Conservation (phyloP, 2,888 invertebrate species). For the Arctia plantaginis region DNA sequence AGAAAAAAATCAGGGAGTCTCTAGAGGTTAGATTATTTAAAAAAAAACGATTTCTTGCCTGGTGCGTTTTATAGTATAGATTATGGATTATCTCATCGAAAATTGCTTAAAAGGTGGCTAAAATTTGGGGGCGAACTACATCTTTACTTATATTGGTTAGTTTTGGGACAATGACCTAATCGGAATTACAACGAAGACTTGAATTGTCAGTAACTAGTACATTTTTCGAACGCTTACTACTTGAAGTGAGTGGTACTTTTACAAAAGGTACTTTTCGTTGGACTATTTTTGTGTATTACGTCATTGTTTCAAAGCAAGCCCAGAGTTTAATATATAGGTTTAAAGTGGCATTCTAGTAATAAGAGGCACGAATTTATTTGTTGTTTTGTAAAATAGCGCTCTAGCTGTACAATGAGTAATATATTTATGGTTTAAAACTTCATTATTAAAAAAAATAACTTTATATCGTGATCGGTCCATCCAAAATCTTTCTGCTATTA, state of each 20-base stretch:
- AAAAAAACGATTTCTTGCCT: conserved; percentile 79
- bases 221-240: not conserved
- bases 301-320: conserved; percentile 35
- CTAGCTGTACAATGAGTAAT: conserved; percentile 76
- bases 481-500: conserved; percentile 60
- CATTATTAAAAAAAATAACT: conserved; percentile 57
- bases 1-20: conserved; percentile 85
- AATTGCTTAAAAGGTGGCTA: conserved; percentile 55
- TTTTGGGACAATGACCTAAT: conserved; percentile 35
- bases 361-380: conserved; percentile 86
- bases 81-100: conserved; percentile 60
- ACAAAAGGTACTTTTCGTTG: not conserved
- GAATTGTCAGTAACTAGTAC: not conserved
- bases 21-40: conserved; percentile 72
- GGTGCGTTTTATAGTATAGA: conserved; percentile 73
- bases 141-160: conserved; percentile 46
- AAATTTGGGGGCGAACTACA: conserved; percentile 55
- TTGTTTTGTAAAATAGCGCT: conserved; percentile 81
- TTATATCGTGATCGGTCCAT: conserved; percentile 70
- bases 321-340: conserved; percentile 47
- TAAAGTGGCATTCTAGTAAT: conserved; percentile 78
- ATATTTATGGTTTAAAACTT: conserved; percentile 72
- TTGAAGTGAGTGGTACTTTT: not conserved
- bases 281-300: conserved; percentile 12
- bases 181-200: conserved; percentile 7